Evolutionary conservation across 2,797 vertebrate genomes (phyloP), one percentile per base, ranked within the genome.

Genomic region (Melanotaenia nigrans): DNA sequence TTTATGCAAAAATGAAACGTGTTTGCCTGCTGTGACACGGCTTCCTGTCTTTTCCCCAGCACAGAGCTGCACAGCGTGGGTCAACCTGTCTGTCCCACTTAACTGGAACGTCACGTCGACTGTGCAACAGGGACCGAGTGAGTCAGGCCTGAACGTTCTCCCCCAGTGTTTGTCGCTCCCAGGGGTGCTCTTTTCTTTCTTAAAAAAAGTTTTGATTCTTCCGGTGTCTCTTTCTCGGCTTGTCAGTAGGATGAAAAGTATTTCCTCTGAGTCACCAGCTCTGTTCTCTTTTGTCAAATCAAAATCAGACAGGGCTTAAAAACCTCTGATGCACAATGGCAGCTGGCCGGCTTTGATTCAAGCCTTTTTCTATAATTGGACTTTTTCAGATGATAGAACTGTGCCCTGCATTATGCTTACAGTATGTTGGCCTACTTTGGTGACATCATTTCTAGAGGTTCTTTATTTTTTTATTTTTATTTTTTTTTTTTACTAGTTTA

Each of bases 231-330:
- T 85, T 87, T 73, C 81, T 79, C 68, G 38, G 84, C 81, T 64
- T 65, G 84, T 89, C 85, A 83, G 83, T 79, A 64, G 60, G 75
- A 88, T 90, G 83, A 90, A 89, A 91, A 87, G 87, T 89, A 93
- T 93, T 95, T 95, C 92, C 93, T 93, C 82, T 92, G 88, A 93
- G 84, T 93, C 92, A 92, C 42, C 61, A 9, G 25, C 75, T 79
- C 66, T 57, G 71, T 57, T 85, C 66, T 64, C 80, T 69, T 87
- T 84, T 82, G 83, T 89, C 77, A 69, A 67, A 51, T 20, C 32
- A 47, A 65, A 74, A 58, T 33, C 73, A 61, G 35, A 64, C 74
- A 38, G 53, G 59, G 77, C 71, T 78, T 69, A 42, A 75, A 87
- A 79, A 83, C 87, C 85, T 82, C 70, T 38, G 24, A 16, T 55